These are phyloP conservation scores for Papilio elwesi DNA, from an alignment of 2,888 invertebrate genomes.

Conservation along the genomic window DNA sequence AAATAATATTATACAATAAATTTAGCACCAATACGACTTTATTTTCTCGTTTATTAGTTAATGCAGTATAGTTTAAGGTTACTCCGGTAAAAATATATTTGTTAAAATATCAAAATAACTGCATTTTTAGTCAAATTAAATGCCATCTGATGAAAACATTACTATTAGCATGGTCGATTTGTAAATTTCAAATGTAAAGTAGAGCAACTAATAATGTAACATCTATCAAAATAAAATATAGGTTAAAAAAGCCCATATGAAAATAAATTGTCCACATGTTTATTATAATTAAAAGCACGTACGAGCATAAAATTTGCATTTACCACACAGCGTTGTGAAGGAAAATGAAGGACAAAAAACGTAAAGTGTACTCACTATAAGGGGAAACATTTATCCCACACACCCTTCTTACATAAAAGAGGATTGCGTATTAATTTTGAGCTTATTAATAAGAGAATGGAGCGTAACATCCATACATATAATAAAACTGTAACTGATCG, in stretches of 20 bases:
- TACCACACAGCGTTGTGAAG: not conserved
- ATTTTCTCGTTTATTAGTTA: constrained; percentile 31
- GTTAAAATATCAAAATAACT: no score
- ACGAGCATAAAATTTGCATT: constrained; percentile 16
- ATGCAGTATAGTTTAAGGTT: constrained; percentile 13
- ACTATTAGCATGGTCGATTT: not conserved
- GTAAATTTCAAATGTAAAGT: not conserved
- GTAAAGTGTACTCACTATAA: not conserved
- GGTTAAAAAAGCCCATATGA: not conserved
- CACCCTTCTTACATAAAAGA: constrained; percentile 12
- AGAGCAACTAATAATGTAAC: no score
- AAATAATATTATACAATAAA: constrained; percentile 73
- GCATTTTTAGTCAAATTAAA: no score
- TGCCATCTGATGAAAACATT: not conserved
- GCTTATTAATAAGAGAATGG: not conserved
- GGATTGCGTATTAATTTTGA: constrained; percentile 1
- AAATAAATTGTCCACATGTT: not conserved
- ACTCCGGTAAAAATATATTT: not conserved
- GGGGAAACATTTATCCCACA: constrained; percentile 25
- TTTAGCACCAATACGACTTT: constrained; percentile 58
- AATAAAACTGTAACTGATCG: no score
- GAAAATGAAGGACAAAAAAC: constrained; percentile 1
- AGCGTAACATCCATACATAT: no score
- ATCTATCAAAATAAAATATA: no score
- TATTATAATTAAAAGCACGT: not conserved